Evolutionary conservation across 1,140 invertebrate genomes (phyloP), one percentile per base, ranked within the genome.

Genomic region (Macrobrachium rosenbergii): DNA sequence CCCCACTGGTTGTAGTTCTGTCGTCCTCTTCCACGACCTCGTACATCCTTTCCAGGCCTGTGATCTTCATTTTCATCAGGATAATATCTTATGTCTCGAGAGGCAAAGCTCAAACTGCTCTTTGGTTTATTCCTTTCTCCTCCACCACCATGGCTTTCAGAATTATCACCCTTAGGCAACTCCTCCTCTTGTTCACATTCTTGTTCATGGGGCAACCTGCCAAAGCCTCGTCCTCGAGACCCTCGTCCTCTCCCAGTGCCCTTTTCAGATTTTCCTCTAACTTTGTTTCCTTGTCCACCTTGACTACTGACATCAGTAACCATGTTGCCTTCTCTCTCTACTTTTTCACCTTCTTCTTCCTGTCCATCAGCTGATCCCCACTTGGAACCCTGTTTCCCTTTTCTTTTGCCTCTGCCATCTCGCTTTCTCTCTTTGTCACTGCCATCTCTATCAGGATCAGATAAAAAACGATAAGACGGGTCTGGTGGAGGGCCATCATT

Each of bases 401-500:
- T 80, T 76, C 79, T 59, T n/a, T 79, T n/a, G 5, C 45, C 43
- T 69, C 59, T 69, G 19, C 64, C 73, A 14, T 23, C 62, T 37
- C 43, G 60, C 10, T 82, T 79, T 63, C 85, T 81, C 16, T 60
- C 64, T 12, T 62, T 58, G 43, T 79, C 83, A 43, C 63, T 43
- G 11, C 85, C 85, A 52, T 87, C 85, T 21, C 85, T 79, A 59
- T 87, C 85, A 14, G 85, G 85, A 69, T 87, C 85, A 28, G 85
- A 87, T 59, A 87, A 67, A 59, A 87, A 87, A 45, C 85, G 85
- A 59, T 87, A 87, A 19, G 58, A 80, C 6, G 85, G 85, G 43
- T 87, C 85, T 21, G 85, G 85, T 37, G 85, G 85, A 28, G 85
- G 85, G 43, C 78, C 85, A 52, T 87, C 85, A 63, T 76, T 82